Evolutionary conservation across 2,113 vertebrate species (phyloP).

Genomic region (Pygathrix nemaeus): DNA sequence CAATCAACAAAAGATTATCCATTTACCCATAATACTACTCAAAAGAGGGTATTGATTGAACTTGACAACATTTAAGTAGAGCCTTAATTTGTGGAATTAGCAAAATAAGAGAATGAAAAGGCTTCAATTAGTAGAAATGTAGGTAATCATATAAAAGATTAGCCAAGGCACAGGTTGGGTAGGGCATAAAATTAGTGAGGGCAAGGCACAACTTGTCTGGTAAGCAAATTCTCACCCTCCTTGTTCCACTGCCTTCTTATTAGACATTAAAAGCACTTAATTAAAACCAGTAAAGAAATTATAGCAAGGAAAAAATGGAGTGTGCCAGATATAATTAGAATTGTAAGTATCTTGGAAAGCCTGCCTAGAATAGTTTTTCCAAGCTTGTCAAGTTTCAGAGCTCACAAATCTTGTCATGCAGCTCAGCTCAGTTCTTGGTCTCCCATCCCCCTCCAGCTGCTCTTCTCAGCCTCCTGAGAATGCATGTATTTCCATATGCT

Average conservation of each 20-base stretch:
- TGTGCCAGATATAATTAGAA: constrained; percentile 58
- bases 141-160: constrained; percentile 73
- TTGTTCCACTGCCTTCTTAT: constrained; percentile 59
- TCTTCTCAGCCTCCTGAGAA: constrained; percentile 40
- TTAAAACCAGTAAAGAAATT: constrained; percentile 74
- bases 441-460: background rate
- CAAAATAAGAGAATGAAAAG: constrained; percentile 34
- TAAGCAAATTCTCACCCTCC: constrained; percentile 64
- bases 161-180: constrained; percentile 63
- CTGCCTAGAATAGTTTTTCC: constrained; percentile 56
- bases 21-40: constrained; percentile 60
- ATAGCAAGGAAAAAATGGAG: constrained; percentile 64
- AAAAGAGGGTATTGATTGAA: constrained; percentile 54
- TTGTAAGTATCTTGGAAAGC: constrained; percentile 66
- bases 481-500: constrained; percentile 49
- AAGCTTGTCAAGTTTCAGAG: constrained; percentile 68
- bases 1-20: constrained; percentile 76
- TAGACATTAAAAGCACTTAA: constrained; percentile 74
- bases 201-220: constrained; percentile 50
- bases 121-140: constrained; percentile 68
- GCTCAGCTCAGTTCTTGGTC: background rate
- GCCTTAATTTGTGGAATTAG: constrained; percentile 69
- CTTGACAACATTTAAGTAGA: constrained; percentile 71
- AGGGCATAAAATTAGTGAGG: background rate
- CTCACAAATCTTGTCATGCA: constrained; percentile 3